A percentile compares a stretch with the other conserved stretches of the same genome.
Conservation (phyloP, 2,888 invertebrate species). For the Branchellion lobata region DNA sequence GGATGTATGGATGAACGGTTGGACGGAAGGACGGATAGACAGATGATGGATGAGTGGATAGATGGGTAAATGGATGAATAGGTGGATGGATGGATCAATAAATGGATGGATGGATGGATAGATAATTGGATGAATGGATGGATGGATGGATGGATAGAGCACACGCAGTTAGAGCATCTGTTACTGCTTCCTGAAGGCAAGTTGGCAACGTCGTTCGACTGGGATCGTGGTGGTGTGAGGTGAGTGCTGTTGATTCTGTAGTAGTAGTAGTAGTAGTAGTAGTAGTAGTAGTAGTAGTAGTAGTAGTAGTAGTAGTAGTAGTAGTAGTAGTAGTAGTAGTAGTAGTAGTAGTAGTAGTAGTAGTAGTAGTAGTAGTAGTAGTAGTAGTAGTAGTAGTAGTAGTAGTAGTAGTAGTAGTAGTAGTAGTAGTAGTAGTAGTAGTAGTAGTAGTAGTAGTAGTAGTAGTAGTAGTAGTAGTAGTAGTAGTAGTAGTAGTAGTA, state of each 20-base stretch:
- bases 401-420: slow-evolving; percentile 21
- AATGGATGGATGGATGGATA: neutral
- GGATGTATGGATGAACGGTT: too few species aligned
- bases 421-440: slow-evolving; percentile 20
- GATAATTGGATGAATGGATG: neutral
- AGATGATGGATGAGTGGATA: too few species aligned
- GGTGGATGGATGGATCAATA: neutral
- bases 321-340: slow-evolving; percentile 11
- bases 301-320: slow-evolving; percentile 35
- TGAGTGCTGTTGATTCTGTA: slow-evolving; percentile 93
- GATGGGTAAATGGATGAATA: neutral
- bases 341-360: slow-evolving; percentile 86
- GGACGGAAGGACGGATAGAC: too few species aligned
- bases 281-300: slow-evolving; percentile 39
- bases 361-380: slow-evolving; percentile 38
- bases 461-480: slow-evolving; percentile 35
- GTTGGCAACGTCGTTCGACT: slow-evolving; percentile 79
- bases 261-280: slow-evolving; percentile 81
- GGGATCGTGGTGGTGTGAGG: slow-evolving; percentile 92
- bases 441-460: slow-evolving; percentile 21
- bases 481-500: slow-evolving; percentile 38
- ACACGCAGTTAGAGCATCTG: neutral
- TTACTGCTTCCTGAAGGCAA: slow-evolving; percentile 67
- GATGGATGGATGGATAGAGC: neutral
- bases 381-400: slow-evolving; percentile 37